phyloP scores from a whole-genome alignment of 2,797 vertebrate genomes.

The Anabas testudineus region DNA sequence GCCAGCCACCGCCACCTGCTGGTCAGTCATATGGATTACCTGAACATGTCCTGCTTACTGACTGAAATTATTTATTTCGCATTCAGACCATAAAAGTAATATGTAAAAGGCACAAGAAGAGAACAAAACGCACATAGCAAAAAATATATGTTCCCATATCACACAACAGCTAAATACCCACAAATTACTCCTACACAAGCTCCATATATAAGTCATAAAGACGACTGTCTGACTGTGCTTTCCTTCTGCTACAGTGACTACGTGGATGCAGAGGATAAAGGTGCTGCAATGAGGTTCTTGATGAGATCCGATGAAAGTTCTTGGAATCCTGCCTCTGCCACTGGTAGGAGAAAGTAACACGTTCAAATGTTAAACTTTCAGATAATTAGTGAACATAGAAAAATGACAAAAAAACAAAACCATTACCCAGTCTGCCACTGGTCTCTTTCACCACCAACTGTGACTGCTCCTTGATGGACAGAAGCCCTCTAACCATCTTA shows the following conservation, averaged over 20 bases:
- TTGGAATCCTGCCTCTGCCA: conserved; percentile 76
- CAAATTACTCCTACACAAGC: conserved; percentile 5
- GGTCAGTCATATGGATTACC: conserved; percentile 55
- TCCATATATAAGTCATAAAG: conserved; percentile 16
- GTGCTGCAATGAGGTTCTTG: conserved; percentile 69
- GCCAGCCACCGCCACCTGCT: conserved; percentile 73
- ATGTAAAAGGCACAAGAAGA: neutral
- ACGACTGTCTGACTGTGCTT: conserved; percentile 17
- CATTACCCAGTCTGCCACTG: conserved; percentile 81
- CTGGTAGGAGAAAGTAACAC: conserved; percentile 60
- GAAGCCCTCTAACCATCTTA: conserved; percentile 77
- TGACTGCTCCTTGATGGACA: conserved; percentile 79
- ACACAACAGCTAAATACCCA: neutral
- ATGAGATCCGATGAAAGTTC: conserved; percentile 75
- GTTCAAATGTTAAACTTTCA: conserved; percentile 1
- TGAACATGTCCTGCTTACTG: neutral
- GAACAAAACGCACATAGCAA: conserved; percentile 3
- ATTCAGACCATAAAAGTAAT: conserved; percentile 9
- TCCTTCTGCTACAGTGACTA: conserved; percentile 42
- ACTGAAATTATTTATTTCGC: conserved; percentile 11
- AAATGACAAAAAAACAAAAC: conserved; percentile 16
- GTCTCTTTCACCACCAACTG: conserved; percentile 81
- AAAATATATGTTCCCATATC: neutral
- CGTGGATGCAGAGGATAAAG: conserved; percentile 56
- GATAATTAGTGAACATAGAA: neutral